These are phyloP conservation scores for Aramus guarauna DNA, from an alignment of 2,113 vertebrate species.

Conservation along the genomic window DNA sequence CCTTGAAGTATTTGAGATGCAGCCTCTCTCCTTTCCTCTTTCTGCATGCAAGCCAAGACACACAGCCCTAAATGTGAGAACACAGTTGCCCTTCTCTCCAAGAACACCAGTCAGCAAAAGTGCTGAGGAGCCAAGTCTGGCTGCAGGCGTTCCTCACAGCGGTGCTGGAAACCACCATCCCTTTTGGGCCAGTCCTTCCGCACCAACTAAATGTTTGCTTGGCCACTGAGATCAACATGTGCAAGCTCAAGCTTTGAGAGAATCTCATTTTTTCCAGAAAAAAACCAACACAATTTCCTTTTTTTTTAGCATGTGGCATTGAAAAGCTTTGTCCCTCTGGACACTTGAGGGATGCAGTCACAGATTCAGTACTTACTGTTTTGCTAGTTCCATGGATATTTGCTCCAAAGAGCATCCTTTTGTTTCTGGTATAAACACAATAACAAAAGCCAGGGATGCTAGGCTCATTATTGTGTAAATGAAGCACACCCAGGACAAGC, in stretches of 20 bases:
- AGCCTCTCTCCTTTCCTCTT: neutral
- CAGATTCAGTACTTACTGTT: constrained; percentile 75
- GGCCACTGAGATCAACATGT: neutral
- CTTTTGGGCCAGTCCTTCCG: neutral
- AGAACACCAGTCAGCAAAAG: neutral
- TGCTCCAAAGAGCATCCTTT: constrained; percentile 91
- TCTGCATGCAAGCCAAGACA: neutral
- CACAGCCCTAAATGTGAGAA: neutral
- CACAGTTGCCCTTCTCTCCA: neutral
- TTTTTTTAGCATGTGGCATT: neutral
- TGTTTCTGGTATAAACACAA: constrained; percentile 89
- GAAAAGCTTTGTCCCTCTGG: neutral
- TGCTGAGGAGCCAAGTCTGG: neutral
- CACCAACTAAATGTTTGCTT: neutral
- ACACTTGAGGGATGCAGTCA: neutral
- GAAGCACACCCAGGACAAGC: constrained; percentile 88
- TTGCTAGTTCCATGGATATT: constrained; percentile 89
- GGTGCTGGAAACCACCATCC: neutral
- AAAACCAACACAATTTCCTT: neutral
- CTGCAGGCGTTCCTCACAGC: neutral
- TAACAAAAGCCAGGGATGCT: constrained; percentile 84
- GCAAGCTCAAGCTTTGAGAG: neutral
- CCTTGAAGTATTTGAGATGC: neutral
- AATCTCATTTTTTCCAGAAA: neutral
- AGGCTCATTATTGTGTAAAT: constrained; percentile 88